Evolutionary conservation across 2,113 vertebrate species (phyloP).

Genomic region (Coregonus clupeaformis): DNA sequence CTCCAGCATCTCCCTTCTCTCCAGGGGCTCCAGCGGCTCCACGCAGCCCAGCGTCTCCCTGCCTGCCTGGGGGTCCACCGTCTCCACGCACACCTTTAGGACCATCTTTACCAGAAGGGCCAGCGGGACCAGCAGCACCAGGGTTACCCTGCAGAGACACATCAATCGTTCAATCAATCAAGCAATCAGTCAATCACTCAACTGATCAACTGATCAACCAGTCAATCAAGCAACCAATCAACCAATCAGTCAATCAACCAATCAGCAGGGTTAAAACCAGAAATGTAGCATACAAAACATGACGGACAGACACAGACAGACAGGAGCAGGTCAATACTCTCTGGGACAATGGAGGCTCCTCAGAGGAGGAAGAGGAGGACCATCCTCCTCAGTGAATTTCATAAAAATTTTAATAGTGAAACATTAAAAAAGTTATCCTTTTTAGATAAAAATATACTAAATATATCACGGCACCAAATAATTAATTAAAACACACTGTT

Average conservation of each 20-base stretch:
- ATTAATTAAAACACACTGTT: too few species aligned
- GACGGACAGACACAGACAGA: too few species aligned
- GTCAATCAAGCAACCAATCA: background rate
- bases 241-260: background rate
- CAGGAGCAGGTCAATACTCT: too few species aligned
- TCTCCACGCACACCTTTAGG: conserved; percentile 92
- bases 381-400: too few species aligned
- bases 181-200: background rate
- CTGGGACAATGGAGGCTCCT: too few species aligned
- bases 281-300: too few species aligned
- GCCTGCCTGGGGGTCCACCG: conserved; percentile 81
- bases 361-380: too few species aligned
- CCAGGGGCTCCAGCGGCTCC: conserved; percentile 84
- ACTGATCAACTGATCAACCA: background rate
- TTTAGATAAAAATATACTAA: too few species aligned
- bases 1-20: conserved; percentile 92
- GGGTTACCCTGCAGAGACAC: conserved; percentile 83
- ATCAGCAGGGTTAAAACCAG: background rate
- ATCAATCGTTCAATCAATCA: background rate
- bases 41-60: conserved; percentile 89
- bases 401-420: too few species aligned
- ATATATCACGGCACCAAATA: too few species aligned
- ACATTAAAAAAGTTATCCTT: too few species aligned
- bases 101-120: conserved; percentile 90
- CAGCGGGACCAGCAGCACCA: conserved; percentile 86